Evolutionary conservation across 30 jellyfish, hydroid and myxozoan genomes (phyloP), one percentile per base, ranked within the genome.

Genomic region (Mastigias papua): DNA sequence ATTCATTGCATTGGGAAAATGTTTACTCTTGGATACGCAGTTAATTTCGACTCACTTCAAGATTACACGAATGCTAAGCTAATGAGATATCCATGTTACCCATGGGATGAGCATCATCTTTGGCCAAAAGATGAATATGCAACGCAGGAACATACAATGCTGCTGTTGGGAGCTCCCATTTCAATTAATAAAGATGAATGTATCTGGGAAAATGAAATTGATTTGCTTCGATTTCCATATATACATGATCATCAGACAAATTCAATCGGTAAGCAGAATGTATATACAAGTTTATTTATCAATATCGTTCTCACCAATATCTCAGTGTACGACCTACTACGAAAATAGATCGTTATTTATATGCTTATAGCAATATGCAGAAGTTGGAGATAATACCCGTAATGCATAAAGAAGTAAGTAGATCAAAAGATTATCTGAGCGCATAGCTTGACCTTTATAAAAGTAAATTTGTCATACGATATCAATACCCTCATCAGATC

Each of bases 21-120:
- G 62, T 84, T 19, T 48, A 72, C 65, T 23, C 84, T 84, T 58
- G 94, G 94, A 4, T 84, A 34, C 54, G 61, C 81, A 19, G 76
- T 84, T 4, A 71, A 22, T 15, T 71, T 84, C 35, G 80, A 51
- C 16, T 30, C 22, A 1, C 33, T 84, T 13, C 69, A 67, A 22
- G 69, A 60, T 42, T 57, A 54, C 48, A 62, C 29, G 27, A 37
- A 33, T 1, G 94, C 81, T 13, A 31, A 84, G 16, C 72, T 84
- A 34, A 48, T 84, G 22, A 54, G 94, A 1, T 71, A 51, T 34
- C 94, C 94, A 73, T 1, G 81, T 10, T 84, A 84, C 50, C 73
- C 87, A 10, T 84, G 94, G 94, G 89, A 84, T 19, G 94, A 84
- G 48, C 77, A 87, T n/a, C 33, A 22, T 1, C 54, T 84, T n/a